Percentiles rank a stretch among this genome's conserved stretches.
Conservation (phyloP, 2,888 invertebrate species). For the Glaucopsyche alexis region DNA sequence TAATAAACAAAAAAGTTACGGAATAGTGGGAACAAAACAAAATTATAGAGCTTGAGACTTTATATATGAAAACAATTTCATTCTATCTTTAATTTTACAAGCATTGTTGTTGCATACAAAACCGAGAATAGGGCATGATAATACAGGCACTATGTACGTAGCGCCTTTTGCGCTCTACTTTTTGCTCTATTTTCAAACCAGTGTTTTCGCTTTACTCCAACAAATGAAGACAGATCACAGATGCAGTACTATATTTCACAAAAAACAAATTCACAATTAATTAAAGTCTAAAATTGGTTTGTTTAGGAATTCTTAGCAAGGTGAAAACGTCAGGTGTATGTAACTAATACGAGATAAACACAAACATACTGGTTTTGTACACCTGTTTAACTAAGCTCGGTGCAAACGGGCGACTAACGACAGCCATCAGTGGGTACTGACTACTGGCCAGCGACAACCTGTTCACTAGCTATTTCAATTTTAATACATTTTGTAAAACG, state of each 20-base stretch:
- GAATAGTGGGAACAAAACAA: too few species aligned
- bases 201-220: neutral
- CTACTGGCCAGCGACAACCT: neutral
- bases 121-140: neutral
- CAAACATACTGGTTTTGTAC: slow-evolving; percentile 12
- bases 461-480: neutral
- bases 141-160: neutral
- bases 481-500: neutral
- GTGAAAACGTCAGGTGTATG: slow-evolving; percentile 11
- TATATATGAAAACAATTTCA: neutral
- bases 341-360: slow-evolving; percentile 3
- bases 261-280: neutral
- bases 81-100: neutral
- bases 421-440: too few species aligned
- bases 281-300: slow-evolving; percentile 9
- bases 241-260: neutral
- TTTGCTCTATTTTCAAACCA: slow-evolving; percentile 13
- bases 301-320: neutral
- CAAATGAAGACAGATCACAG: neutral
- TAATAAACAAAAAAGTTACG: too few species aligned
- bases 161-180: slow-evolving; percentile 5
- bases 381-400: neutral
- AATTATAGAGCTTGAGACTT: too few species aligned
- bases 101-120: slow-evolving; percentile 11
- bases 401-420: neutral